Percentiles rank a stretch among this genome's conserved stretches.
These are phyloP conservation scores for Elgonia sp. DNA, from an alignment of 2,888 invertebrate species.

Conservation along the genomic window DNA sequence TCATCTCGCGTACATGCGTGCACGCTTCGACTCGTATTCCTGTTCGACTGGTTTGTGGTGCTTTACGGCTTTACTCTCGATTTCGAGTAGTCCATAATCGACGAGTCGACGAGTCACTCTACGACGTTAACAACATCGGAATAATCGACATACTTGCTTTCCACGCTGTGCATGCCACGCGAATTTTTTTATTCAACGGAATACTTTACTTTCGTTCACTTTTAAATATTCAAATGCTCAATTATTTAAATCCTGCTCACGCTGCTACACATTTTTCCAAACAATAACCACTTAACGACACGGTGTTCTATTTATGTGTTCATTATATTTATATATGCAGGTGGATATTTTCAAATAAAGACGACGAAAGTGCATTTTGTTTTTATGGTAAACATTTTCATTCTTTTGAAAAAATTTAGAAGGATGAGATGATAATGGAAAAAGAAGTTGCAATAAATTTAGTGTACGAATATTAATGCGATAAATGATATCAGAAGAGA, in stretches of 20 bases:
- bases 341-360: too few relatives aligned
- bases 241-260: constrained; percentile 43
- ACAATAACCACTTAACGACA: constrained; percentile 60
- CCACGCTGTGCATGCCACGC: constrained; percentile 31
- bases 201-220: constrained; percentile 52
- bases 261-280: constrained; percentile 16
- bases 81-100: constrained; percentile 76
- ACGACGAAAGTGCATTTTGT: neutral
- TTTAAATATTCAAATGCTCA: constrained; percentile 48
- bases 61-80: constrained; percentile 77
- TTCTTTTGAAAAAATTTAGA: too few relatives aligned
- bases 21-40: constrained; percentile 67
- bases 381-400: neutral
- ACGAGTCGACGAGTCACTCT: constrained; percentile 73
- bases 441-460: too few relatives aligned
- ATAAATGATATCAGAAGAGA: too few relatives aligned
- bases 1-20: constrained; percentile 79
- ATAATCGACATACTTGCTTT: constrained; percentile 76
- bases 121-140: constrained; percentile 74
- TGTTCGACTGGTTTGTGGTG: constrained; percentile 75
- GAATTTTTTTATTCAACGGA: constrained; percentile 34
- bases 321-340: constrained; percentile 31
- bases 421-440: too few relatives aligned
- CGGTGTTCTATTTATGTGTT: constrained; percentile 46
- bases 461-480: too few relatives aligned